Base-by-base conservation (phyloP, 2,888 invertebrate species). In the Cerceris ruficornis region DNA sequence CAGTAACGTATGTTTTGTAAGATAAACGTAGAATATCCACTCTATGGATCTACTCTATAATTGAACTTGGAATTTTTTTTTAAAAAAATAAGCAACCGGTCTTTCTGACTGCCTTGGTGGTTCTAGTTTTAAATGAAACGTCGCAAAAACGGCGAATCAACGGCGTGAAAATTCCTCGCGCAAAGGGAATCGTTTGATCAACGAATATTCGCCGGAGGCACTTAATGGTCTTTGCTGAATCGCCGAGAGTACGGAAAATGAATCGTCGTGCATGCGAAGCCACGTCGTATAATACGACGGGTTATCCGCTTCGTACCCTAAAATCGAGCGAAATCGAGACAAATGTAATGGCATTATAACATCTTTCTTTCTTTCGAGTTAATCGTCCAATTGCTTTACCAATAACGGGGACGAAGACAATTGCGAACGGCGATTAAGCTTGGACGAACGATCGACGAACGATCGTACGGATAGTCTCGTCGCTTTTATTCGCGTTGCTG, bases 221-320 rank as follows among this genome's bases (percentile, higher is more conserved):
- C 62, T 76, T 74, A 73, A 73, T 77, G 82, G 52, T 28, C 70
- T 70, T 75, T 76, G 75, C 69, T 65, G 66, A 82, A 68, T 60
- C 66, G 75, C 75, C 65, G 50, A 72, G 58, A 59, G 52, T 6
- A 70, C 6, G 39, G 46, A 4, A 70, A 5, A 42, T 68, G 50
- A 68, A 70, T 70, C 28, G 49, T 61, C 72, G 65, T 60, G 65
- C 80, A 80, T 77, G 74, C 77, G 69, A 28, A 83, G 52, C 71
- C 43, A 61, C 49, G 41, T 28, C 55, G 42, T 75, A 64, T 75
- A 73, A 81, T 74, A 80, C 58, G 11, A 58, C 66, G n/a, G 5
- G n/a, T 46, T 8, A 11, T 2, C 46, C 13, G 49, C 39, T 46
- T 55, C 57, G 64, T 61, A 72, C 17, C 61, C 67, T 75, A 54